Conservation (phyloP, 2,113 vertebrate genomes). For the Callorhinus ursinus region DNA sequence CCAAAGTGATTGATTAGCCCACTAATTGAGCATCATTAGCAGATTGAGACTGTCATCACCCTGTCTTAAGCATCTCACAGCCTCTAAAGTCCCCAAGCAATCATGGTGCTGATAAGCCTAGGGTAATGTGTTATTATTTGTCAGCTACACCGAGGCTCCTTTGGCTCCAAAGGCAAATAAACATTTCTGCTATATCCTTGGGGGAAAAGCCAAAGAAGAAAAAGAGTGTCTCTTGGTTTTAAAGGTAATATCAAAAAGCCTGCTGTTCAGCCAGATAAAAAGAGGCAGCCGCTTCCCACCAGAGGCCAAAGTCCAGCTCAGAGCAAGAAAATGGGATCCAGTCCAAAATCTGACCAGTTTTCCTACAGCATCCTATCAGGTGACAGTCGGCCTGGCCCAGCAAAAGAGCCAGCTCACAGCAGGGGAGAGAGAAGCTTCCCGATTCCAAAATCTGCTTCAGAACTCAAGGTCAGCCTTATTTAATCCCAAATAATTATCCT, state of each 20-base stretch:
- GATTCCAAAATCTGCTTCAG: background rate
- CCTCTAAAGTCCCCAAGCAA: background rate
- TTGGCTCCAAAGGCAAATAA: slow-evolving; percentile 28
- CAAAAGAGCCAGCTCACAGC: background rate
- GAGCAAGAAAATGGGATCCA: background rate
- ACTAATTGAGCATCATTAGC: background rate
- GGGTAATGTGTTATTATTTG: background rate
- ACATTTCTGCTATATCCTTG: background rate
- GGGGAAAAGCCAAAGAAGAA: background rate
- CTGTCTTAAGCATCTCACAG: background rate
- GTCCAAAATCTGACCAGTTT: background rate
- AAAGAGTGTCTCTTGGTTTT: background rate
- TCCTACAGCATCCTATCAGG: background rate
- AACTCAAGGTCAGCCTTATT: background rate
- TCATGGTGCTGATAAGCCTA: background rate
- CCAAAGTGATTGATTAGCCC: background rate
- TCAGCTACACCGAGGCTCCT: background rate
- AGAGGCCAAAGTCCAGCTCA: slow-evolving; percentile 8
- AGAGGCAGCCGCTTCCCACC: background rate
- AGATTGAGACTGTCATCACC: background rate
- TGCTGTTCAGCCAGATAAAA: background rate
- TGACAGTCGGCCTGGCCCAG: background rate
- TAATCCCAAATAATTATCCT: background rate
- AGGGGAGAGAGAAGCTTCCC: background rate
- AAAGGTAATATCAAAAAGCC: background rate